Evolutionary conservation across 2,113 vertebrate species (phyloP), one percentile per base, ranked within the genome.

Genomic region (Oryzias woworae): DNA sequence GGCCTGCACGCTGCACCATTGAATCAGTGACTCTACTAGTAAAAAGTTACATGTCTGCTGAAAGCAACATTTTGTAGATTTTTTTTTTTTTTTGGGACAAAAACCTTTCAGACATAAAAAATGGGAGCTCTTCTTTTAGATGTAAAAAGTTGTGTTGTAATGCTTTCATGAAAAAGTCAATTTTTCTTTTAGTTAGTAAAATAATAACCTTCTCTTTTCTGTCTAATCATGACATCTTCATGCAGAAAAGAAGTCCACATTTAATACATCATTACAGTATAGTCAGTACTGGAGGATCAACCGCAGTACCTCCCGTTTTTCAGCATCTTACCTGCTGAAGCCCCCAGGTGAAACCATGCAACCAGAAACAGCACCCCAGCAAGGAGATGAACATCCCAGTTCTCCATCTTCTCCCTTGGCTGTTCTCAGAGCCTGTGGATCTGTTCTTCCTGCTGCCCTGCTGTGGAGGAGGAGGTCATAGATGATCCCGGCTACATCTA

Each of bases 341-440:
- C 76, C 0, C 57, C 52, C 48, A 53, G 10, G 41, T 63, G 66
- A n/a, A 82, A 44, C 31, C 77, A 62, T 16, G 73, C 44, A 0
- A 12, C 46, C 74, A 82, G n/a, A 1, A 88, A 20, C 70, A 88
- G 70, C 61, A 80, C 57, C 60, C 72, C 31, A 12, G 23, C 31
- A 0, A 41, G 51, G 58, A 81, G 5, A 4, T 14, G 53, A 22
- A 13, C 59, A 14, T 23, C 31, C 62, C 0, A 47, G 4, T 41
- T 67, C 56, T n/a, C 31, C 77, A 77, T 75, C 69, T 54, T 55
- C 10, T 42, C 44, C 51, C 58, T 23, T 1, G n/a, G 36, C 18
- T 4, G 50, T 67, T 45, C 41, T 57, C 43, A 1, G 65, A 15
- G 36, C 44, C 44, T 50, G 14, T 18, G 49, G 48, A 51, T n/a